These are phyloP conservation scores for Hypocryptadius cinnamomeus DNA, from an alignment of 2,113 vertebrate genomes.

Conservation along the genomic window DNA sequence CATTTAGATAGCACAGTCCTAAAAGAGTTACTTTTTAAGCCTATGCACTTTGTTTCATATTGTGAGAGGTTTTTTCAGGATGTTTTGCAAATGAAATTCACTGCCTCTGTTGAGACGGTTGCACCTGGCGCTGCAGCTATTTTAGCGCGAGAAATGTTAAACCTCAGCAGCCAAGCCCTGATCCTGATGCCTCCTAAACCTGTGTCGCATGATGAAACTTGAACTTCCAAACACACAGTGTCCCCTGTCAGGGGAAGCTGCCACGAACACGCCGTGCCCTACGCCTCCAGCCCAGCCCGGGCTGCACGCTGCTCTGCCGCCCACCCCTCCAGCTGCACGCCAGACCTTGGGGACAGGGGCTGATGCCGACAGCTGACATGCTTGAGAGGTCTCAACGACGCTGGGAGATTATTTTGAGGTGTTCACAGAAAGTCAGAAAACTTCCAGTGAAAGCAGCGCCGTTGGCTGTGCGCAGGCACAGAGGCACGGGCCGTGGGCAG, in stretches of 20 bases:
- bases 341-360: background rate
- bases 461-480: accelerated
- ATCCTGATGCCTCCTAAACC: slow-evolving; percentile 50
- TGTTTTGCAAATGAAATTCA: slow-evolving; percentile 68
- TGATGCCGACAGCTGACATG: background rate
- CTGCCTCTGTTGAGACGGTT: slow-evolving; percentile 48
- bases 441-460: background rate
- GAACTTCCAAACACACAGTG: slow-evolving; percentile 50
- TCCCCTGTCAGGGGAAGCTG: slow-evolving; percentile 57
- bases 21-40: background rate
- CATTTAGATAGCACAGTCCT: slow-evolving; percentile 12
- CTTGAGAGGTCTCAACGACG: background rate
- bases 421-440: background rate
- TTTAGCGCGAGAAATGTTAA: slow-evolving; percentile 71
- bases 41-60: slow-evolving; percentile 58
- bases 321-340: background rate
- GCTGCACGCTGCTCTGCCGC: background rate
- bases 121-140: slow-evolving; percentile 76
- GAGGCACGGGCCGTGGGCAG: background rate
- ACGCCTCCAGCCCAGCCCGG: background rate
- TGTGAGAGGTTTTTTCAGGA: slow-evolving; percentile 27
- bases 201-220: slow-evolving; percentile 69
- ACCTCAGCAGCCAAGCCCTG: slow-evolving; percentile 38
- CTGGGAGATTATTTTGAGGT: background rate
- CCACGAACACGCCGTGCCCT: slow-evolving; percentile 39